Evolutionary conservation across 2,888 invertebrate species (phyloP).

Genomic region (Erebia aethiops): DNA sequence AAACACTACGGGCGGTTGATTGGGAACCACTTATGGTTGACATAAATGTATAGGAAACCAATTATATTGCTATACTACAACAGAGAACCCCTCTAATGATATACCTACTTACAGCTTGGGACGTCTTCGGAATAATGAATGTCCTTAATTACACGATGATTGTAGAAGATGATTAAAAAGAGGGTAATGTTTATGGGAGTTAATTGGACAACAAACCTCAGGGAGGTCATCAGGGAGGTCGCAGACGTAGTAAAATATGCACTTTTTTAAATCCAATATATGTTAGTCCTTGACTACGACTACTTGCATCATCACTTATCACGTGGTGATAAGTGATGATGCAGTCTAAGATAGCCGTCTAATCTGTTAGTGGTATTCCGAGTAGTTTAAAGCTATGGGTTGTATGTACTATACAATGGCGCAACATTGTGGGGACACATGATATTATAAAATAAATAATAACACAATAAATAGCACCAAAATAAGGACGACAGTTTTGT

Average conservation of each 20-base stretch:
- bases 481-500: slow-evolving; percentile 5
- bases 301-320: too few species aligned
- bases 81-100: slow-evolving; percentile 17
- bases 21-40: slow-evolving; percentile 22
- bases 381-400: too few species aligned
- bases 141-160: not conserved
- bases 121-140: slow-evolving; percentile 11
- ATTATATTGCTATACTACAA: slow-evolving; percentile 20
- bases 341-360: too few species aligned
- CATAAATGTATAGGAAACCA: slow-evolving; percentile 22
- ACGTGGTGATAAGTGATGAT: too few species aligned
- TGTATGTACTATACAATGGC: too few species aligned
- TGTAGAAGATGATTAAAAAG: not conserved
- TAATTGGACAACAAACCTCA: not conserved
- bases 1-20: slow-evolving; percentile 34
- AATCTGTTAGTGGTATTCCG: too few species aligned
- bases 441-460: too few species aligned
- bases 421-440: too few species aligned
- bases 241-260: too few species aligned
- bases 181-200: not conserved
- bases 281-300: too few species aligned
- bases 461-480: not conserved
- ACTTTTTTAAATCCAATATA: too few species aligned
- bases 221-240: too few species aligned
- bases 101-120: slow-evolving; percentile 3